Evolutionary conservation across 2,113 vertebrate species (phyloP), one percentile per base, ranked within the genome.

Genomic region (Epinephelus lanceolatus): DNA sequence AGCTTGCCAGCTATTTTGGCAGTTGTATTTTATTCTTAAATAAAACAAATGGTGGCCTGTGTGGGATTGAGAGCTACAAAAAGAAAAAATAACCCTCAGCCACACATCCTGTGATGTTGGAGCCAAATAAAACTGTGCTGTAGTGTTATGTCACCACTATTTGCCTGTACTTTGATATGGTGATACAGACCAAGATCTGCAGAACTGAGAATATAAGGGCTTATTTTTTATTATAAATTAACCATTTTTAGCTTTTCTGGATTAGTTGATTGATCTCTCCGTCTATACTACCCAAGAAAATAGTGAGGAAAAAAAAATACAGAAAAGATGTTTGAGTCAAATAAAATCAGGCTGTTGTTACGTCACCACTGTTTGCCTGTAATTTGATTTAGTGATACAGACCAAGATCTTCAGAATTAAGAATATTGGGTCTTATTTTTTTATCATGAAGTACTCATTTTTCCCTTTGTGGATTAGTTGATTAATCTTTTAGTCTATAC

Each of bases 81-180:
- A 61, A 52, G 72, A 33, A 80, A 9, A 49, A 57, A 67, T 14
- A 51, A 37, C 65, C 79, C 53, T 67, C 42, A 27, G 25, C 74
- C 51, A 63, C 73, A 77, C 60, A 72, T 69, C 59, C 78, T 55
- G 69, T 80, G 61, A 78, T 80, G 70, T 89, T 56, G 56, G 65
- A 65, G 42, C 77, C 42, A 45, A 81, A 63, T 71, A 68, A 61
- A 76, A 57, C 73, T 7, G 76, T 23, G 11, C 73, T 81, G 30
- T 72, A 37, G 33, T 75, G 66, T 86, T 89, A 79, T 59, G 56
- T 85, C 71, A 80, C 65, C 25, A 52, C 37, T 70, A n/a, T 57
- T 75, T 67, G 51, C 52, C 25, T 70, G 25, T 45, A 42, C 27
- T 70, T 71, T 78, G 27, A 15, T 45, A 51, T 6, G 45, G 57